phyloP scores from a whole-genome alignment of 2,797 vertebrate species.

The Gymnopithys bicolor region DNA sequence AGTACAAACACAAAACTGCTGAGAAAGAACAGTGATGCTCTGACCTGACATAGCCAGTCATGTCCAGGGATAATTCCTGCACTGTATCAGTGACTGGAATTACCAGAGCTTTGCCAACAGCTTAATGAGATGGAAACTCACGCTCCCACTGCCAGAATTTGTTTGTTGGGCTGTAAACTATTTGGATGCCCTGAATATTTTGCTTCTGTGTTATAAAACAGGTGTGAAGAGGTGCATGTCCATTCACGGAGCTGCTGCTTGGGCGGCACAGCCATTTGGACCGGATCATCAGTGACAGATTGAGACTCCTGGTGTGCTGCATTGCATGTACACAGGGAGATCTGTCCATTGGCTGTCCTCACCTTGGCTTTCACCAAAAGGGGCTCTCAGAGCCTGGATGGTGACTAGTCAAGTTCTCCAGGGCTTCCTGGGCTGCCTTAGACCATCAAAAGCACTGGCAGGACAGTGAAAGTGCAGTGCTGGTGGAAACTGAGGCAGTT shows the following conservation, averaged over 20 bases:
- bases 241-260: fast-evolving
- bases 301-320: not conserved
- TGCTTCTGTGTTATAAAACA: conserved; percentile 46
- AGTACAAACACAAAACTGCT: not conserved
- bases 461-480: not conserved
- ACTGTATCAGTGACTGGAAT: conserved; percentile 58
- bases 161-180: conserved; percentile 26
- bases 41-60: conserved; percentile 12
- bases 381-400: not conserved
- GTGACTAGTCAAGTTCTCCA: not conserved
- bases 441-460: not conserved
- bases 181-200: conserved; percentile 31
- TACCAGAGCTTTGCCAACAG: conserved; percentile 60
- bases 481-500: not conserved
- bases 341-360: not conserved
- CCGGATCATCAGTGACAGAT: fast-evolving
- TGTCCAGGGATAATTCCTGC: not conserved
- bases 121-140: conserved; percentile 63
- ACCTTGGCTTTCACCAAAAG: not conserved
- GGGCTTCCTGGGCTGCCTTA: not conserved
- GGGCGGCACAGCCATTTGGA: not conserved
- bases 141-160: conserved; percentile 27
- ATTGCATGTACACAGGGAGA: not conserved
- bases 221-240: conserved; percentile 34
- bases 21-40: conserved; percentile 49